Evolutionary conservation across 23 tunicate species (phyloP), one percentile per base, ranked within the genome.

Genomic region (Styela plicata): DNA sequence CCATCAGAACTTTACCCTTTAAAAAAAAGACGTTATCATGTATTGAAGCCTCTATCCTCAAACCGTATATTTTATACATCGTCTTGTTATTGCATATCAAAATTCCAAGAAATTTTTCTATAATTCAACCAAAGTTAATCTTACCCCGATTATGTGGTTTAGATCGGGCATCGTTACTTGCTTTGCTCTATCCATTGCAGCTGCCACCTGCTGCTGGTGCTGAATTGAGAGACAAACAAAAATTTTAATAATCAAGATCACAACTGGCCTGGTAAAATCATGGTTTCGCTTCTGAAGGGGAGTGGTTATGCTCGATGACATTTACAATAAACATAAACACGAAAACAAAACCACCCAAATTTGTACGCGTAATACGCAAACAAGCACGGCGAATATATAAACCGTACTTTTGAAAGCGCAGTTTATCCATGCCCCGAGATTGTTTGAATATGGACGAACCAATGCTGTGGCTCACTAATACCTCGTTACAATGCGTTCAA

Each of bases 121-220:
- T 57, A 57, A 18, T 20, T 57, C 20, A 18, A 57, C 64, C 18
- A 18, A 20, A 18, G 20, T 20, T 57, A 57, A 16, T 25, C 90
- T 82, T 83, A 91, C 96, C 36, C 90, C 96, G 63, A 91, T 91
- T n/a, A 91, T 65, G 69, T 86, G 90, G 65, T 86, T 91, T 7
- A 91, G 78, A 63, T 91, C 96, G 21, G 90, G 73, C 82, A 86
- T 82, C 68, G 90, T 81, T 22, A 91, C 85, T 83, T 91, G 96
- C 63, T 86, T 91, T 37, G 96, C 96, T 30, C 96, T 67, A 27
- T 91, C 96, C 36, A 91, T 87, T 16, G 96, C 90, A 23, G 78
- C 67, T 22, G 90, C 87, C 31, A 91, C 96, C 53, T 91, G 96
- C 80, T 91, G 96, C 63, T 91, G 96, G 69, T 91, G 96, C 96